Percentiles rank a stretch among this genome's conserved stretches.
Evolutionary conservation across 2,797 vertebrate species (phyloP).

Genomic region (Centropyge bicolor): DNA sequence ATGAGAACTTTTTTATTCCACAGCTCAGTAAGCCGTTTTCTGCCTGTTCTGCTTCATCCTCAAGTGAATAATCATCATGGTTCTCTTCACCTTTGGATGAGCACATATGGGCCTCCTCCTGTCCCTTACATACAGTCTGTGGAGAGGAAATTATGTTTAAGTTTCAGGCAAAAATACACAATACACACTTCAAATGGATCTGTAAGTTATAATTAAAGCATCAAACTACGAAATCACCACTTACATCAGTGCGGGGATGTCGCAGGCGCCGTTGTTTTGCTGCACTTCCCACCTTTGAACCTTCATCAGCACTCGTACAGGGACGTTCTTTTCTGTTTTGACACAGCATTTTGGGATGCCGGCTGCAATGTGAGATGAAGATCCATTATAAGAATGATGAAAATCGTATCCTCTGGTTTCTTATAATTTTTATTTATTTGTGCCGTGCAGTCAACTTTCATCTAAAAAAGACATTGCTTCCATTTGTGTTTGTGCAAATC

Average conservation of each 20-base stretch:
- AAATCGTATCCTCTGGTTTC: not conserved
- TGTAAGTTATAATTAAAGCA: not conserved
- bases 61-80: accelerated
- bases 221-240: constrained; percentile 6
- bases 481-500: not conserved
- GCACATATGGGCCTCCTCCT: constrained; percentile 46
- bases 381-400: not conserved
- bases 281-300: constrained; percentile 21
- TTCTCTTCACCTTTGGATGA: not conserved
- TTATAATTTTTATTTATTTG: not conserved
- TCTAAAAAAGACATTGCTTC: not conserved
- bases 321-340: accelerated
- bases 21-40: not conserved
- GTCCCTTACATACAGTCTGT: constrained; percentile 48
- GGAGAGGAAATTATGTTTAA: constrained; percentile 5
- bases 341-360: constrained; percentile 79
- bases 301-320: accelerated
- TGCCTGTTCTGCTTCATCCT: not conserved
- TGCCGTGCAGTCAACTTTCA: not conserved
- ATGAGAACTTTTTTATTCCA: not conserved
- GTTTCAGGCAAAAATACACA: not conserved
- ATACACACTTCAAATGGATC: not conserved
- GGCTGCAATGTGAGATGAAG: constrained; percentile 45
- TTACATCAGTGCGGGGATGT: constrained; percentile 78
- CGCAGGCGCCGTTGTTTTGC: constrained; percentile 59